Conservation (phyloP, 2,888 invertebrate species). For the Cheilosia variabilis region DNA sequence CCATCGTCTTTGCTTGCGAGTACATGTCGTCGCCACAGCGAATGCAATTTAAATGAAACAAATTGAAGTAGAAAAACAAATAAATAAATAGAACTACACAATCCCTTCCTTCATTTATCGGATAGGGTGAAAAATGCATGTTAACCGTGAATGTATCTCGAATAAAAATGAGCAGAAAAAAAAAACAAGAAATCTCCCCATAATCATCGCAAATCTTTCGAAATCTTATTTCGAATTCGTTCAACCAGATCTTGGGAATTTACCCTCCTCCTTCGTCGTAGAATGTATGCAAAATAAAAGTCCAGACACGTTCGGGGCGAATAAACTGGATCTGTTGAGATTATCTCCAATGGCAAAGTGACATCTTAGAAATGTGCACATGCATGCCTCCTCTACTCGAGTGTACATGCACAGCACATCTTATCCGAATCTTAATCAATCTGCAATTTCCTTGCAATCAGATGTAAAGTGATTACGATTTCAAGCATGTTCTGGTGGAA, state of each 20-base stretch:
- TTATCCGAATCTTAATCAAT: conserved; percentile 73
- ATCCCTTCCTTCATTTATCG: conserved; percentile 47
- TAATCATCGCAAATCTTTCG: conserved; percentile 72
- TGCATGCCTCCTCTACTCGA: conserved; percentile 58
- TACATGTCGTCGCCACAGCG: conserved; percentile 52
- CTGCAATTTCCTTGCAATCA: conserved; percentile 68
- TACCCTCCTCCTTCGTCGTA: conserved; percentile 16
- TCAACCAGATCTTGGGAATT: conserved; percentile 51
- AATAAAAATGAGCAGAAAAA: neutral
- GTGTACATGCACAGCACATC: conserved; percentile 55
- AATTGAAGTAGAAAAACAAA: conserved; percentile 61
- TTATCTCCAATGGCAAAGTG: conserved; percentile 64
- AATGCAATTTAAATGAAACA: conserved; percentile 74
- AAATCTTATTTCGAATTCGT: conserved; percentile 71
- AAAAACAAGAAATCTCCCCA: conserved; percentile 26
- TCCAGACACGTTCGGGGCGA: conserved; percentile 29
- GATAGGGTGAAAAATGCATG: conserved; percentile 66
- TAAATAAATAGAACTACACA: conserved; percentile 23
- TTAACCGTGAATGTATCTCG: conserved; percentile 60
- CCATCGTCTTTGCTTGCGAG: conserved; percentile 29
- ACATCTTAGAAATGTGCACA: conserved; percentile 71
- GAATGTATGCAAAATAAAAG: conserved; percentile 55
- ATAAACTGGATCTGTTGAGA: conserved; percentile 71
- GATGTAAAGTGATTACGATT: conserved; percentile 64
- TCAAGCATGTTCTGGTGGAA: conserved; percentile 53